Percentiles rank a stretch among this genome's conserved stretches.
phyloP scores from a whole-genome alignment of 2,797 vertebrate species.

The Coendou prehensilis region DNA sequence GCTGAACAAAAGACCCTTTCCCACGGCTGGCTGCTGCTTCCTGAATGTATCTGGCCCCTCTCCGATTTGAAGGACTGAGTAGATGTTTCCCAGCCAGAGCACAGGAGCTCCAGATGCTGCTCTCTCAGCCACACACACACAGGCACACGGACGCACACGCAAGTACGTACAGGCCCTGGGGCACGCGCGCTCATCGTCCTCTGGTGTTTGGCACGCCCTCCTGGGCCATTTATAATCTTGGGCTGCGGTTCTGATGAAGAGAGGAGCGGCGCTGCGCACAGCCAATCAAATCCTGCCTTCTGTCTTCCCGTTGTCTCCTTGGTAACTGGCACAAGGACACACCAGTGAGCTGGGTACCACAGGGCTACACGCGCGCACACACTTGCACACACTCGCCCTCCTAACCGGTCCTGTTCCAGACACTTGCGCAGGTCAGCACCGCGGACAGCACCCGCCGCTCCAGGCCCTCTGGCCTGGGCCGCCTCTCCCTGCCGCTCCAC shows the following conservation, averaged over 20 bases:
- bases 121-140: constrained; percentile 58
- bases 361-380: constrained; percentile 76
- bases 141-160: background rate
- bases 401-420: background rate
- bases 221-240: constrained; percentile 83
- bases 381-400: background rate
- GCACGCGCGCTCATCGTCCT: constrained; percentile 39
- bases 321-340: constrained; percentile 87
- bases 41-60: constrained; percentile 47
- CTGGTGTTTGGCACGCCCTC: constrained; percentile 40
- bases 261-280: constrained; percentile 81
- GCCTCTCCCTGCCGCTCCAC: background rate
- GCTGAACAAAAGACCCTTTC: constrained; percentile 67
- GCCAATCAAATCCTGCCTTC: constrained; percentile 86
- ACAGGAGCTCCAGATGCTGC: constrained; percentile 75
- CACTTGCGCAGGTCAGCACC: background rate
- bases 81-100: constrained; percentile 79
- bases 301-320: constrained; percentile 89
- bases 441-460: background rate
- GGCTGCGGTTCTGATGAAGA: constrained; percentile 80
- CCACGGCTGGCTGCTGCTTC: constrained; percentile 55
- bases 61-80: constrained; percentile 70
- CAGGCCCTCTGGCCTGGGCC: background rate
- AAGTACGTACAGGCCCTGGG: background rate
- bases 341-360: constrained; percentile 80